Evolutionary conservation across 2,797 vertebrate genomes (phyloP).

Genomic region (Streptopelia turtur): DNA sequence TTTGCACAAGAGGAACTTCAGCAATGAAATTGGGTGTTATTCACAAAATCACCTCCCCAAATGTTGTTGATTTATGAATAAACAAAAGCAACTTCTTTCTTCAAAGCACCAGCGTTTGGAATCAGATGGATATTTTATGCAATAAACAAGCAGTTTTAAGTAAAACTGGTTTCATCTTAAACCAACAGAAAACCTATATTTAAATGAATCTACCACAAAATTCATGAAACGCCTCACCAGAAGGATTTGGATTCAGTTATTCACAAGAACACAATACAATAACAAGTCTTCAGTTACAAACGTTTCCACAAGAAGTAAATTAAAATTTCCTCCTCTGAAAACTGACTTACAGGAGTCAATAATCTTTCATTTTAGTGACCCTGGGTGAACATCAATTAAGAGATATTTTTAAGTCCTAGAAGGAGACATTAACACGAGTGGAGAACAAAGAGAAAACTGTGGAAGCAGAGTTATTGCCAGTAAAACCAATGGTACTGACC

Average conservation of each 20-base stretch:
- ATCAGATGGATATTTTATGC: background rate
- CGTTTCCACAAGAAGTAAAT: background rate
- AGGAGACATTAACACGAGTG: background rate
- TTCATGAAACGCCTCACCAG: background rate
- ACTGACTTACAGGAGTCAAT: background rate
- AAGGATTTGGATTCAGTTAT: background rate
- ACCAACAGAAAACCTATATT: background rate
- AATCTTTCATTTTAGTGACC: background rate
- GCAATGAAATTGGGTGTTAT: background rate
- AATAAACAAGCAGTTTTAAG: background rate
- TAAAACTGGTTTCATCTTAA: background rate
- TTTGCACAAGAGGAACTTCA: background rate
- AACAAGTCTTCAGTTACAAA: background rate
- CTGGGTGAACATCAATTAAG: background rate
- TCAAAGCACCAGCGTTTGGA: background rate
- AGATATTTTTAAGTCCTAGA: background rate
- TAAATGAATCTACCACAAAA: background rate
- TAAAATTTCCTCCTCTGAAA: background rate
- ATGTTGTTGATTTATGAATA: background rate
- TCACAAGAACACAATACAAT: background rate
- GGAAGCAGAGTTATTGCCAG: background rate
- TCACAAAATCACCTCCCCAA: background rate
- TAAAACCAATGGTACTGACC: background rate
- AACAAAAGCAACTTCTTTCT: background rate
- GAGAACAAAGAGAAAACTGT: background rate